phyloP scores from a whole-genome alignment of 2,888 invertebrate species.

The Byasa hedistus region DNA sequence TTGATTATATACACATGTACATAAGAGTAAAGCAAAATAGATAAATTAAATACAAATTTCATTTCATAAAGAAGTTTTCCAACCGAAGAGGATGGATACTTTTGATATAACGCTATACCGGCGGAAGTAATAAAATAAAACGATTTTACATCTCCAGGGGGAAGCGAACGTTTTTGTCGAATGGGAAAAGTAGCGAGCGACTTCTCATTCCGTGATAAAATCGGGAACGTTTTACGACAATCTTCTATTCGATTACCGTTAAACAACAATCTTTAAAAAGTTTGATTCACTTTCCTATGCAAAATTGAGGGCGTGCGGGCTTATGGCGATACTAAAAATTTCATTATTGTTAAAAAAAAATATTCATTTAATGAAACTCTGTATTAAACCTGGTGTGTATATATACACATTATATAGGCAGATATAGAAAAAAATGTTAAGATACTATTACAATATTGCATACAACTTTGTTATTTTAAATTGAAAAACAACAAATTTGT shows the following conservation, averaged over 20 bases:
- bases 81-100: conserved; percentile 58
- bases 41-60: conserved; percentile 44
- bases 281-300: conserved; percentile 48
- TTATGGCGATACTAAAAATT: not conserved
- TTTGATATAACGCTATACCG: conserved; percentile 74
- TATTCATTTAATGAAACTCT: not conserved
- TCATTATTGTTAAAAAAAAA: not conserved
- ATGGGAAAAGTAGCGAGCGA: conserved; percentile 77
- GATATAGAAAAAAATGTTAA: not conserved
- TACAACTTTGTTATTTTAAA: too few species aligned
- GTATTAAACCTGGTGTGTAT: too few species aligned
- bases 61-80: conserved; percentile 58
- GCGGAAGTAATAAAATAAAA: conserved; percentile 80
- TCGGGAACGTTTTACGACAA: conserved; percentile 78
- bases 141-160: conserved; percentile 79
- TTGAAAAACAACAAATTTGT: too few species aligned
- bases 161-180: conserved; percentile 76
- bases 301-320: conserved; percentile 34
- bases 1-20: not conserved
- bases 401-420: not conserved
- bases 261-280: conserved; percentile 73
- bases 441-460: too few species aligned
- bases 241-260: conserved; percentile 77
- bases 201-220: conserved; percentile 78
- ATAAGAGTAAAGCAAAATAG: not conserved